Evolutionary conservation across 2,888 invertebrate genomes (phyloP).

Genomic region (Dasysyrphus tricinctus): DNA sequence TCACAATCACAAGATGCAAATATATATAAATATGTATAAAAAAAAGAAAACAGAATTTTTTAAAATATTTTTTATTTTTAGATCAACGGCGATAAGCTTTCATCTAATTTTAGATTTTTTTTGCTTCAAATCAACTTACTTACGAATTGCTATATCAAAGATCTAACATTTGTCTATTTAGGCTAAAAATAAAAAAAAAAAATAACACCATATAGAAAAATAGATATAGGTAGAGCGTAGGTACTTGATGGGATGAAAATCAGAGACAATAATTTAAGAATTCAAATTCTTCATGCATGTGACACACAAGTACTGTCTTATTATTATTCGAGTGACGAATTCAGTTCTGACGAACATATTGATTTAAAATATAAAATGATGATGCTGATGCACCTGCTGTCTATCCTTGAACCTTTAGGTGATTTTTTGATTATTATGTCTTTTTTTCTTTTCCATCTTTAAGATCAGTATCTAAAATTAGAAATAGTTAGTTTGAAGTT

Average conservation of each 20-base stretch:
- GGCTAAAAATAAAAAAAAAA: constrained; percentile 10
- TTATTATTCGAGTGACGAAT: constrained; percentile 1
- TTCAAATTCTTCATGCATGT: constrained; percentile 8
- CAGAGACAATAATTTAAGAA: constrained; percentile 1
- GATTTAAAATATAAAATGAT: constrained; percentile 6
- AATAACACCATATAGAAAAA: constrained; percentile 1
- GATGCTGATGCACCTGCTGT: constrained; percentile 1
- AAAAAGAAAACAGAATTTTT: constrained; percentile 8
- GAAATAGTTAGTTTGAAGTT: constrained; percentile 1
- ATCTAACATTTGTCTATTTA: not conserved
- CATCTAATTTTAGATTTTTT: constrained; percentile 23
- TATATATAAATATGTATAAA: not conserved
- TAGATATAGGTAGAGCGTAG: not conserved
- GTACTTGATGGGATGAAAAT: constrained; percentile 1
- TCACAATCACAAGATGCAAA: constrained; percentile 7
- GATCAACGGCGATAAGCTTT: constrained; percentile 31
- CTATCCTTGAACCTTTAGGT: constrained; percentile 9
- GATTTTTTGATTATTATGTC: not conserved
- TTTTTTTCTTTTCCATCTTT: not conserved
- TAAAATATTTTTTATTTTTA: constrained; percentile 20
- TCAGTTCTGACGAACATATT: not conserved
- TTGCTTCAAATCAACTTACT: not conserved
- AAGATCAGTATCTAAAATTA: not conserved
- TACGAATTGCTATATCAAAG: constrained; percentile 2
- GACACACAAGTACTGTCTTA: constrained; percentile 5